Evolutionary conservation across 23 tunicate genomes (phyloP), one percentile per base, ranked within the genome.

Genomic region (Clavelina lepadiformis): DNA sequence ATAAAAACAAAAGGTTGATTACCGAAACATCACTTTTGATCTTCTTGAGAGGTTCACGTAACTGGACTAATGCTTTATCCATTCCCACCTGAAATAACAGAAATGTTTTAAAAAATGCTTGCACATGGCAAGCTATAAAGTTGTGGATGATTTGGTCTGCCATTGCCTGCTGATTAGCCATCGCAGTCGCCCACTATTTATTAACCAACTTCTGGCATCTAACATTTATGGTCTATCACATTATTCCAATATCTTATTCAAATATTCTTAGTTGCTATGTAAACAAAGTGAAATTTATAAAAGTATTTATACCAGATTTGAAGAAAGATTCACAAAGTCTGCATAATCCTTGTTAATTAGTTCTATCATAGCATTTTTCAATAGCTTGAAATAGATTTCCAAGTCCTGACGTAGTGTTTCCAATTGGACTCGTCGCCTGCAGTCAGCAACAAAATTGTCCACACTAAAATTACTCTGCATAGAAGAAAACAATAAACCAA

Each of bases 311-410:
- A 73, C 89, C 74, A 89, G 58, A 57, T 89, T 89, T 15, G 89
- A 33, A 3, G 97, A 89, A 34, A 89, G 38, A 37, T 89, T 89
- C 15, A 89, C 97, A 81, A 89, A 89, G 54, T 89, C 97, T 1
- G 97, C 97, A 81, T 89, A 89, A 70, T 89, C 97, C 57, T 89
- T 89, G 79, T 89, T 89, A 51, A 89, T 89, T n/a, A 89, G 59
- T 70, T 89, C 97, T 56, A 89, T 89, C 97, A 89, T 89, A 3
- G 97, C 97, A 76, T 89, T 89, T 71, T 89, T 89, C 30, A 89
- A 80, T 46, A 89, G 41, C 31, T 89, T 89, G 63, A 89, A 89
- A 52, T 89, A 89, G 50, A 89, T 71, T 64, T 89, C 97, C 63
- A 89, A 63, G 49, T 89, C 85, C 76, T 89, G 85, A 34, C 97